A percentile compares a stretch with the other conserved stretches of the same genome.
phyloP scores from a whole-genome alignment of 2,888 invertebrate species.

The Mycalesis mineus region DNA sequence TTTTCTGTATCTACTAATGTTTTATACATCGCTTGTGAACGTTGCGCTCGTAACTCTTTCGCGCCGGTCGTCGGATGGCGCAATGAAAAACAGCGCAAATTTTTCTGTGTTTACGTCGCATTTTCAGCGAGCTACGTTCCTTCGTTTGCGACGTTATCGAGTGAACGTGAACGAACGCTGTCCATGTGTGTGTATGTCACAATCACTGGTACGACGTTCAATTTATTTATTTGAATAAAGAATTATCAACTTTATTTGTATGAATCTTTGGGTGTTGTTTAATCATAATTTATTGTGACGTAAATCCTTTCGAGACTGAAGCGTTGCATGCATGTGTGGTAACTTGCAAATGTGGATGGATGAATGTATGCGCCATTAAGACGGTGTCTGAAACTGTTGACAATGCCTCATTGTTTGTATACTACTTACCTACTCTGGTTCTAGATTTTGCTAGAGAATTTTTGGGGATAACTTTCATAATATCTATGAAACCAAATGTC shows the following conservation, averaged over 20 bases:
- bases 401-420: conserved; percentile 50
- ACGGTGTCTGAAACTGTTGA: conserved; percentile 54
- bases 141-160: conserved; percentile 54
- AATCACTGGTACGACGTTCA: conserved; percentile 30
- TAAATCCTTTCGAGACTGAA: conserved; percentile 24
- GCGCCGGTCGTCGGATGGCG: conserved; percentile 36
- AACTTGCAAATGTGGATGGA: conserved; percentile 60
- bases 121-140: conserved; percentile 51
- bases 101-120: conserved; percentile 48
- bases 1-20: conserved; percentile 73
- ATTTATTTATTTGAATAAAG: conserved; percentile 19
- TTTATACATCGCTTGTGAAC: conserved; percentile 65
- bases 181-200: conserved; percentile 43
- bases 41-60: conserved; percentile 34
- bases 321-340: conserved; percentile 43
- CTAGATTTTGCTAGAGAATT: neutral
- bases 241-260: conserved; percentile 3
- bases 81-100: conserved; percentile 55
- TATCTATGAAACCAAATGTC: neutral
- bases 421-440: neutral
- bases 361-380: conserved; percentile 54
- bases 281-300: conserved; percentile 11
- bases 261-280: conserved; percentile 30
- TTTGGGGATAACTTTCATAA: neutral
- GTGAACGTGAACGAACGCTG: conserved; percentile 45